Conservation (phyloP, 2,797 vertebrate genomes). For the Phylloscopus collybita region DNA sequence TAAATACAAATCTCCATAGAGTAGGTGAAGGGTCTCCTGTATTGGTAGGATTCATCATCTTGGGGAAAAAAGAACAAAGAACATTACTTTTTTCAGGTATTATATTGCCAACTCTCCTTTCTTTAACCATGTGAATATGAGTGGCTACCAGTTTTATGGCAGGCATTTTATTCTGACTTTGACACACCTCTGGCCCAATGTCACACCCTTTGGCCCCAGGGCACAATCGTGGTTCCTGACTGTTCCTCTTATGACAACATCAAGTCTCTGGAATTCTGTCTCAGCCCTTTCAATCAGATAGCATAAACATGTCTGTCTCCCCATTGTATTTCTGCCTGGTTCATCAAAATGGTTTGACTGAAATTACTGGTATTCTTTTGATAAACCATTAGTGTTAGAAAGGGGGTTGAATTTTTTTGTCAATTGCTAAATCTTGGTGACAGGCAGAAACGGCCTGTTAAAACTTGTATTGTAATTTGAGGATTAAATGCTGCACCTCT, state of each 20-base stretch:
- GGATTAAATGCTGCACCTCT: constrained; percentile 89
- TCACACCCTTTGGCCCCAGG: constrained; percentile 60
- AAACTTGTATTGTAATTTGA: constrained; percentile 90
- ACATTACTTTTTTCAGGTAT: not conserved
- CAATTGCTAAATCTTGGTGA: constrained; percentile 79
- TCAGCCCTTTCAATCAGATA: constrained; percentile 84
- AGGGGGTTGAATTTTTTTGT: constrained; percentile 43
- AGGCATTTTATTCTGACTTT: constrained; percentile 24
- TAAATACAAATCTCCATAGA: not conserved
- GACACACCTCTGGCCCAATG: constrained; percentile 31
- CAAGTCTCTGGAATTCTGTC: constrained; percentile 67
- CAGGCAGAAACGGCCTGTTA: constrained; percentile 84
- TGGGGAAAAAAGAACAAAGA: not conserved
- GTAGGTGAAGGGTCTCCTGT: not conserved
- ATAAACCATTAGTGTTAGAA: constrained; percentile 74
- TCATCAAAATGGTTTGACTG: constrained; percentile 48
- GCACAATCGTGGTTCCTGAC: constrained; percentile 36
- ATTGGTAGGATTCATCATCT: not conserved
- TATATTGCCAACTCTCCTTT: not conserved
- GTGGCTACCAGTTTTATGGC: constrained; percentile 27
- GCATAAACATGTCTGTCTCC: constrained; percentile 67
- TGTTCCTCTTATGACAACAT: constrained; percentile 47
- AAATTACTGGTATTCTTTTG: constrained; percentile 65
- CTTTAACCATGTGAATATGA: constrained; percentile 13
- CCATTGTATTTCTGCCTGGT: constrained; percentile 38